phyloP scores from a whole-genome alignment of 2,888 invertebrate genomes.

The Amiota communis region DNA sequence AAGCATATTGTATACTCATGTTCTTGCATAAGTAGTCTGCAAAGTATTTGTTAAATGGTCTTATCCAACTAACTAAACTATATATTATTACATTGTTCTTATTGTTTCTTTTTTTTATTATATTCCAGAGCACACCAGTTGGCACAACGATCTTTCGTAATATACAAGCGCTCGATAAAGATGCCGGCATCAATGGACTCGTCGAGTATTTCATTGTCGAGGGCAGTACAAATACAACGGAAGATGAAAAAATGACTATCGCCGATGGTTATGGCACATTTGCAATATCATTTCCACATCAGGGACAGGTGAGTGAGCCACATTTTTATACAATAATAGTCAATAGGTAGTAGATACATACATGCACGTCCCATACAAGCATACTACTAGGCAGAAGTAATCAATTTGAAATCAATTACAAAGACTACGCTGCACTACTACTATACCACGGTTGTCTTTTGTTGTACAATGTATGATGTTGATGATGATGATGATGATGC shows the following conservation, averaged over 20 bases:
- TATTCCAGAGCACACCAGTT: constrained; percentile 84
- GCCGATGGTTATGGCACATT: constrained; percentile 89
- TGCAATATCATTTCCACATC: constrained; percentile 89
- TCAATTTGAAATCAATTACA: constrained; percentile 21
- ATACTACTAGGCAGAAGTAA: background rate
- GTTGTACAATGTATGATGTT: background rate
- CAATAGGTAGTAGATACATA: background rate
- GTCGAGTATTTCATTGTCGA: constrained; percentile 89
- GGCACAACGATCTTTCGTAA: constrained; percentile 90
- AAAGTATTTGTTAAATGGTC: background rate
- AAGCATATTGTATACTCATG: background rate
- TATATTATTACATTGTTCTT: constrained; percentile 35
- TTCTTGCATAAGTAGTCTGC: background rate
- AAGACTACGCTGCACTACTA: constrained; percentile 11
- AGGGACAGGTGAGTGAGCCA: constrained; percentile 78
- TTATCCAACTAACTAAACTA: constrained; percentile 33
- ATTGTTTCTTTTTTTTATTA: constrained; percentile 15
- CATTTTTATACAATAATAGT: background rate
- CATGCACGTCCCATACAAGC: background rate
- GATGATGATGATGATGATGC: constrained; percentile 16
- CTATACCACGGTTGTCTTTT: background rate
- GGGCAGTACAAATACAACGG: constrained; percentile 74
- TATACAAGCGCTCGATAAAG: constrained; percentile 85
- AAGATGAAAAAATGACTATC: constrained; percentile 78
- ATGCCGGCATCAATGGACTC: constrained; percentile 90